A percentile compares a stretch with the other conserved stretches of the same genome.
These are phyloP conservation scores for Motacilla tschutschensis DNA, from an alignment of 2,113 vertebrate species.

Conservation along the genomic window DNA sequence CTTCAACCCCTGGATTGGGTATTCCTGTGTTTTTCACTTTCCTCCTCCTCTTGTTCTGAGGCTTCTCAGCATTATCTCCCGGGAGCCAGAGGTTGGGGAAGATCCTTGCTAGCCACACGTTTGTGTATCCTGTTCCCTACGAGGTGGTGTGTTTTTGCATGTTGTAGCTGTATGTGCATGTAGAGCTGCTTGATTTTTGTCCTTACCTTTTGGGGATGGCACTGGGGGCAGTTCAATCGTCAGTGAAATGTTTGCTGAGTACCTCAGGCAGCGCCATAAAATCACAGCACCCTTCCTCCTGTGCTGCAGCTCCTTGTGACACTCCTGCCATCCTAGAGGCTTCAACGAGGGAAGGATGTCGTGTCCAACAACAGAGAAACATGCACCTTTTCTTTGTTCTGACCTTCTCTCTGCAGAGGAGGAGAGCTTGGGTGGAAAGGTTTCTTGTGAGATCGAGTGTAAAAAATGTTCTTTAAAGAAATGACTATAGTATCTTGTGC, in stretches of 20 bases:
- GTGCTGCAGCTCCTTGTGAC: constrained; percentile 43
- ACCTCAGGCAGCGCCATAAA: constrained; percentile 6
- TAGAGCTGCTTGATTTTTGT: constrained; percentile 47
- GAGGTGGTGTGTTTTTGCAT: constrained; percentile 58
- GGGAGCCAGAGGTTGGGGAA: constrained; percentile 2
- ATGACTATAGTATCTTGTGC: not conserved
- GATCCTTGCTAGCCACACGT: constrained; percentile 15
- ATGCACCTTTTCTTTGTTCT: constrained; percentile 32
- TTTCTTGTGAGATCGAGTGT: not conserved
- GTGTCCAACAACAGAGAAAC: not conserved
- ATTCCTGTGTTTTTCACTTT: constrained; percentile 13
- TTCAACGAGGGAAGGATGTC: constrained; percentile 19
- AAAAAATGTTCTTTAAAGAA: constrained; percentile 36
- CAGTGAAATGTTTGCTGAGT: not conserved
- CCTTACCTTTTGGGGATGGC: constrained; percentile 6
- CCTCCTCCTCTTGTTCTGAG: not conserved
- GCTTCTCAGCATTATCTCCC: not conserved
- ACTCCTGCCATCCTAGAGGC: constrained; percentile 39
- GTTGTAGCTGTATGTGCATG: constrained; percentile 64
- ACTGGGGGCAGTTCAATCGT: constrained; percentile 8
- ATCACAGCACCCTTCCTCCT: constrained; percentile 29
- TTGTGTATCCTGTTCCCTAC: constrained; percentile 14
- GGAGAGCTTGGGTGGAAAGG: not conserved
- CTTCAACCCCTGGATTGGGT: not conserved
- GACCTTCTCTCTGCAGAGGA: constrained; percentile 26